A percentile compares a stretch with the other conserved stretches of the same genome.
Evolutionary conservation across 2,888 invertebrate genomes (phyloP).

Genomic region (Tromatobia lineatoria): DNA sequence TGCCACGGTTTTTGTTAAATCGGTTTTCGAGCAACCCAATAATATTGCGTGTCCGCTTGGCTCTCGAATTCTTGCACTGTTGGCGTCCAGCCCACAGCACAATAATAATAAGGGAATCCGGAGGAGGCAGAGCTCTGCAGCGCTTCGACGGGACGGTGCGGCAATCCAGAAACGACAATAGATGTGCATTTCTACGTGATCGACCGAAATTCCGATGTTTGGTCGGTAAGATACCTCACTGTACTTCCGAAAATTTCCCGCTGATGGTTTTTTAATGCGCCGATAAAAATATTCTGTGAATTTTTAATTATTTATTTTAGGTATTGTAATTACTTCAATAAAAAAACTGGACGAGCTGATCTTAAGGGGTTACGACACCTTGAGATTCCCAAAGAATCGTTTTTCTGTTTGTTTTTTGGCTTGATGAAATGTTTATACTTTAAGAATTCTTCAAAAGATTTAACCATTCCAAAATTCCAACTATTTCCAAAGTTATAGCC

Average conservation of each 20-base stretch:
- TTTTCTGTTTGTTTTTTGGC: too few relatives aligned
- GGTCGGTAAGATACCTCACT: background rate
- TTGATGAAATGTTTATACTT: too few relatives aligned
- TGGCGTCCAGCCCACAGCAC: conserved; percentile 37
- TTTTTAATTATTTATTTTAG: background rate
- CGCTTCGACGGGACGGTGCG: conserved; percentile 17
- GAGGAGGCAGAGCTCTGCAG: conserved; percentile 16
- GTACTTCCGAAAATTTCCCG: background rate
- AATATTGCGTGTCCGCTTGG: conserved; percentile 12
- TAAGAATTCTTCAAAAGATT: too few relatives aligned
- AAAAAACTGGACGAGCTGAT: too few relatives aligned
- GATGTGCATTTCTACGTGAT: conserved; percentile 41
- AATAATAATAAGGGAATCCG: conserved; percentile 21
- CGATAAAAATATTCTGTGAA: background rate
- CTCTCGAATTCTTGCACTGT: conserved; percentile 32
- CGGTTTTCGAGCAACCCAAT: background rate
- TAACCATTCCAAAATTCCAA: too few relatives aligned
- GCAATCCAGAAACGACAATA: background rate
- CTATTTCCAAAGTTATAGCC: too few relatives aligned
- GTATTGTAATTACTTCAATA: background rate
- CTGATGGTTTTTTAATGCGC: conserved; percentile 13
- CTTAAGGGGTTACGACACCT: too few relatives aligned
- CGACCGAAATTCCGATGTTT: conserved; percentile 21
- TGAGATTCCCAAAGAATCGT: background rate
- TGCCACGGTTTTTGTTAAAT: background rate